Conservation (phyloP, 2,888 invertebrate species). For the Pediacus dermestoides region DNA sequence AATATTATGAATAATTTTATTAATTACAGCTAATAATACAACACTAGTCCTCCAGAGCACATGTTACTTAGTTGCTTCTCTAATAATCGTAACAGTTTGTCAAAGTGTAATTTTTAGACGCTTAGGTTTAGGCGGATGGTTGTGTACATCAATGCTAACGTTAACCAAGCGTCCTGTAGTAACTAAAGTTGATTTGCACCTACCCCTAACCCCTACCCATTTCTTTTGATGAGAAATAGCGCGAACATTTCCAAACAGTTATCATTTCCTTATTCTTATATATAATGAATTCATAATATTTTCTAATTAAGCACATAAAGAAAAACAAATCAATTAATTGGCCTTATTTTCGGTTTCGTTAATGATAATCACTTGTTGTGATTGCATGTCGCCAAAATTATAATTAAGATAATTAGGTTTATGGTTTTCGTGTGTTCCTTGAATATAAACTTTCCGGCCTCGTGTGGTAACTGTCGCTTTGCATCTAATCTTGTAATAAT, state of each 20-base stretch:
- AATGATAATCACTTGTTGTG: conserved; percentile 14
- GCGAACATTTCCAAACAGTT: conserved; percentile 31
- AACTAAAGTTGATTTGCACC: conserved; percentile 25
- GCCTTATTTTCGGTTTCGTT: no score
- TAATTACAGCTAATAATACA: no score
- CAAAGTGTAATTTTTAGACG: conserved; percentile 15
- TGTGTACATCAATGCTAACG: conserved; percentile 23
- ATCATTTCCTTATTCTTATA: conserved; percentile 15
- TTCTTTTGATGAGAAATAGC: conserved; percentile 29
- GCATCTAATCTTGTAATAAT: conserved; percentile 29
- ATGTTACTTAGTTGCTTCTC: conserved; percentile 7
- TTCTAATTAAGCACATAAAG: no score
- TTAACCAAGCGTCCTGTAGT: conserved; percentile 26
- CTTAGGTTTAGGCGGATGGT: conserved; percentile 21
- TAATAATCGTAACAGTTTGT: conserved; percentile 22
- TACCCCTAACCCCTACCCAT: no score
- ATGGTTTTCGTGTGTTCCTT: conserved; percentile 22
- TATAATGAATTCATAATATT: conserved; percentile 26
- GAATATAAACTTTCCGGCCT: conserved; percentile 18
- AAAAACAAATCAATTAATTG: no score
- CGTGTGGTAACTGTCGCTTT: conserved; percentile 29
- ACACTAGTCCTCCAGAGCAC: neutral
- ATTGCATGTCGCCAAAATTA: conserved; percentile 20
- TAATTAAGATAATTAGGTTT: conserved; percentile 20
- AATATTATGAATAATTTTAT: no score